Conservation (phyloP, 2,797 vertebrate species). For the Huso huso region DNA sequence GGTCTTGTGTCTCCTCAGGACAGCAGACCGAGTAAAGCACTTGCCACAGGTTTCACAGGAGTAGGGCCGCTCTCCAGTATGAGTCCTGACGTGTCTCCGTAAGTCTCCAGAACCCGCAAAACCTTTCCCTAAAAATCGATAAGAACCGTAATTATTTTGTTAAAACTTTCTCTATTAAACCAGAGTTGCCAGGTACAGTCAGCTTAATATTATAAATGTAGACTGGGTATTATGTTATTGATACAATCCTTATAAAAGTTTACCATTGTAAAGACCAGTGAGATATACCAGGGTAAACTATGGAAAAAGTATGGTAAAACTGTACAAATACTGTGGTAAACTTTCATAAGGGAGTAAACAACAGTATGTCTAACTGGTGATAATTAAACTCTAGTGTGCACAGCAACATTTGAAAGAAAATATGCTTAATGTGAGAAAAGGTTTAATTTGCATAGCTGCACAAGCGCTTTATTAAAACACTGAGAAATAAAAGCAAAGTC, state of each 20-base stretch:
- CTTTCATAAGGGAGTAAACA: no score
- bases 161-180: not conserved
- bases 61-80: slow-evolving; percentile 92
- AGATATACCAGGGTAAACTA: no score
- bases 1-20: slow-evolving; percentile 75
- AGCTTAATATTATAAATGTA: no score
- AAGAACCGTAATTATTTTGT: not conserved
- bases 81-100: slow-evolving; percentile 82
- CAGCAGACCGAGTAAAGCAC: slow-evolving; percentile 86
- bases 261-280: no score
- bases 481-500: not conserved
- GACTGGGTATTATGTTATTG: no score
- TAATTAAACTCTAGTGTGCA: no score
- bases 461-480: not conserved
- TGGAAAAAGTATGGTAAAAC: no score
- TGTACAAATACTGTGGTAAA: no score
- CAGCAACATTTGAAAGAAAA: no score
- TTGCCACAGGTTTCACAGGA: slow-evolving; percentile 78
- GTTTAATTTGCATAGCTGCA: not conserved
- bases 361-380: no score
- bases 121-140: slow-evolving; percentile 68
- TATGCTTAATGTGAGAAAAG: not conserved
- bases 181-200: not conserved
- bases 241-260: no score
- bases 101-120: slow-evolving; percentile 90